Evolutionary conservation across 2,113 vertebrate species (phyloP).

Genomic region (Pampusana beccarii): DNA sequence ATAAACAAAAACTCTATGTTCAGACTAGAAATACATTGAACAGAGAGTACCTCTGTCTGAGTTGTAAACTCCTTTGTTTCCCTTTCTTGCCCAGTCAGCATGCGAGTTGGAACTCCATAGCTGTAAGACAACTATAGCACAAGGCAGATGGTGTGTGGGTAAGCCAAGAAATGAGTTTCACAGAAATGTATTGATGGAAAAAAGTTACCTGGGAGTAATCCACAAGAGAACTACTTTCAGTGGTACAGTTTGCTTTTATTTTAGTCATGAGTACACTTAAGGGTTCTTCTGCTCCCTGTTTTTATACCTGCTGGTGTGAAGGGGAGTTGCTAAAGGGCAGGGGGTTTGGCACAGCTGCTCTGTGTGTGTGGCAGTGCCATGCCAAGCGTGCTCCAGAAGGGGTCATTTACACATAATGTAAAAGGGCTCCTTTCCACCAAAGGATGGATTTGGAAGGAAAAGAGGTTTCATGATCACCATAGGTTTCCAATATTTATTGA

Average conservation of each 20-base stretch:
- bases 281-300: background rate
- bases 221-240: background rate
- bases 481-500: background rate
- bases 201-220: background rate
- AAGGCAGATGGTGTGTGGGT: background rate
- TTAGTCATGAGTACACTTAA: background rate
- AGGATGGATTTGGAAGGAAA: background rate
- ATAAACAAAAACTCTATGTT: background rate
- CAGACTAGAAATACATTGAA: background rate
- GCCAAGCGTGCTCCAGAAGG: background rate
- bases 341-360: background rate
- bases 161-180: background rate
- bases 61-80: background rate
- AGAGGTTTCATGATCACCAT: background rate
- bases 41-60: background rate
- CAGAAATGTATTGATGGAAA: background rate
- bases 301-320: background rate
- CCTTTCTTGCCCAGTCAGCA: background rate
- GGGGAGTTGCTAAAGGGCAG: background rate
- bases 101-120: background rate
- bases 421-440: background rate
- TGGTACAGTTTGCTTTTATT: background rate
- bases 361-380: background rate
- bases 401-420: background rate
- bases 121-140: background rate